Evolutionary conservation across 2,113 vertebrate species (phyloP).

Genomic region (Scomber scombrus): DNA sequence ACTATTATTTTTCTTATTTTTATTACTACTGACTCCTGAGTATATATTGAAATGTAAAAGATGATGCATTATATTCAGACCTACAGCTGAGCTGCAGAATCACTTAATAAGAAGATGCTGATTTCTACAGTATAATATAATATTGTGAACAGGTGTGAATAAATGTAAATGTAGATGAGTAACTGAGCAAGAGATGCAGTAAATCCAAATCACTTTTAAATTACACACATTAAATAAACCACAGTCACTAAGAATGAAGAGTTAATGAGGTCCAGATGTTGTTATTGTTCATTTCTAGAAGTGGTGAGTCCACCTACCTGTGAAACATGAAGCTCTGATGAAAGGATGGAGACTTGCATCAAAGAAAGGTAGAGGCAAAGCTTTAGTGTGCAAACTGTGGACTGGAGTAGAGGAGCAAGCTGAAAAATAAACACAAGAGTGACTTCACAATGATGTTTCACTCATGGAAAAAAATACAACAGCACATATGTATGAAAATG

Average conservation of each 20-base stretch:
- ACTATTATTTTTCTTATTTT: too few species aligned
- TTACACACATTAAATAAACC: not conserved
- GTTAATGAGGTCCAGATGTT: too few species aligned
- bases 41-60: too few species aligned
- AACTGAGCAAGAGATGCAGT: too few species aligned
- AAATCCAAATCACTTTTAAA: not conserved
- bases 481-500: not conserved
- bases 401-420: slow-evolving; percentile 85
- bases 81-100: too few species aligned
- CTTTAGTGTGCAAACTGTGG: slow-evolving; percentile 88
- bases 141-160: not conserved
- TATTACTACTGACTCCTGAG: too few species aligned
- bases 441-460: not conserved
- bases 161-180: too few species aligned
- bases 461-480: not conserved
- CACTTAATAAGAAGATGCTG: not conserved
- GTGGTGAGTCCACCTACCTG: slow-evolving; percentile 86
- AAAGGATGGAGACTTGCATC: slow-evolving; percentile 94
- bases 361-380: slow-evolving; percentile 92
- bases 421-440: slow-evolving; percentile 50
- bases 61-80: too few species aligned
- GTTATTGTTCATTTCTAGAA: not conserved
- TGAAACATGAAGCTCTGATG: slow-evolving; percentile 93
- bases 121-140: not conserved
- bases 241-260: too few species aligned